Evolutionary conservation across 1,140 invertebrate genomes (phyloP), one percentile per base, ranked within the genome.

Genomic region (Heliconius hermathena): DNA sequence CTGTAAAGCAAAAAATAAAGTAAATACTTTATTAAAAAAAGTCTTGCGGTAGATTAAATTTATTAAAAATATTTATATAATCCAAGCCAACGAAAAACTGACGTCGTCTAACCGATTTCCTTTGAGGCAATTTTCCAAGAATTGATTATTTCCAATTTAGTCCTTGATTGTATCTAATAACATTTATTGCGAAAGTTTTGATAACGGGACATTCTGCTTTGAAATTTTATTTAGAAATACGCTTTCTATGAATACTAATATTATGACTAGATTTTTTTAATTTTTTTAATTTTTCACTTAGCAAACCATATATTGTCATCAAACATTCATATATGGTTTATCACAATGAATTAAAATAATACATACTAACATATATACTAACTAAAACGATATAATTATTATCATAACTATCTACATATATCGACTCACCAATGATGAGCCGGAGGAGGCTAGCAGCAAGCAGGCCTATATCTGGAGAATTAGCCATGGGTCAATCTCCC

Each of bases 361-460:
- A 20, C 18, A 52, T 13, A 20, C 18, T 20, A n/a, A 57, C 54
- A 57, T n/a, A n/a, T 2, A n/a, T 57, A 57, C 52, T 20, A 20
- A 20, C 13, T 20, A 54, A 8, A 8, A 54, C 20, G 20, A 54
- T 20, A 54, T 54, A 54, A 54, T 8, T 6, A 54, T 18, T n/a
- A n/a, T n/a, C 52, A 54, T 54, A 22, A n/a, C 1, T 22, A 22
- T 22, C 54, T 57, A 57, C 8, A 20, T n/a, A 11, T 29, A 66
- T 66, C 26, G 60, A 94, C 94, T 93, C 85, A 95, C 94, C 94
- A 78, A 95, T 94, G 74, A 95, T 94, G 76, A 95, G 93, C 90
- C 94, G 93, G 70, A 95, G 92, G 49, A 95, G 89, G 93, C 88
- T 95, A 84, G 94, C 94, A 75, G 93, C 94, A 82, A 95, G 83